Conservation (phyloP, 2,888 invertebrate genomes). For the Drosophila prostipennis region DNA sequence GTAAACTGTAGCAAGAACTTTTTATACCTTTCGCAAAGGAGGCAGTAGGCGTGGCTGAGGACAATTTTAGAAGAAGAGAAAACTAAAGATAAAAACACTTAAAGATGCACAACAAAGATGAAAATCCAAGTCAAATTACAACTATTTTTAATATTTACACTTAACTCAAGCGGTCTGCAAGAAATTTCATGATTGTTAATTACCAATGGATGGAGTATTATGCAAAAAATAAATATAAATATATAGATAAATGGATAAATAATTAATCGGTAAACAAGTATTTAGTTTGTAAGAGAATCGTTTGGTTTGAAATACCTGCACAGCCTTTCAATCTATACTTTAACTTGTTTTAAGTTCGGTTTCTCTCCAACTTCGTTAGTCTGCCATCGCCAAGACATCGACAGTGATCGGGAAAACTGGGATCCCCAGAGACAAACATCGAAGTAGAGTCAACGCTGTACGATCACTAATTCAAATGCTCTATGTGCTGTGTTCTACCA, state of each 20-base stretch:
- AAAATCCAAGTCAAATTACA: slow-evolving; percentile 72
- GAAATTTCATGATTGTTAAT: slow-evolving; percentile 39
- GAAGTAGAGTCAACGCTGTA: slow-evolving; percentile 44
- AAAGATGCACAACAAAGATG: slow-evolving; percentile 53
- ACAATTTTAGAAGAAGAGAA: slow-evolving; percentile 42
- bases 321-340: slow-evolving; percentile 12
- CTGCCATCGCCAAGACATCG: slow-evolving; percentile 55
- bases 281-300: slow-evolving; percentile 54
- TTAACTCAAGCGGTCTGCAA: slow-evolving; percentile 30
- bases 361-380: slow-evolving; percentile 29
- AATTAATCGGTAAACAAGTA: slow-evolving; percentile 35
- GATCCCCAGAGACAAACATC: slow-evolving; percentile 50
- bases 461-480: slow-evolving; percentile 10
- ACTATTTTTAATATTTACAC: slow-evolving; percentile 74
- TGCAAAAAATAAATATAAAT: slow-evolving; percentile 35
- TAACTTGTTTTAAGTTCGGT: slow-evolving; percentile 2
- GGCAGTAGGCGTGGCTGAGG: slow-evolving; percentile 48
- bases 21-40: slow-evolving; percentile 71
- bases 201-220: slow-evolving; percentile 35
- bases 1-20: slow-evolving; percentile 62
- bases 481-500: slow-evolving; percentile 2
- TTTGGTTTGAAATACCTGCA: slow-evolving; percentile 22
- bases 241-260: slow-evolving; percentile 47
- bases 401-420: slow-evolving; percentile 17
- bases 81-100: slow-evolving; percentile 8